Conservation (phyloP, 2,113 vertebrate genomes). For the Phodopus roborovskii region DNA sequence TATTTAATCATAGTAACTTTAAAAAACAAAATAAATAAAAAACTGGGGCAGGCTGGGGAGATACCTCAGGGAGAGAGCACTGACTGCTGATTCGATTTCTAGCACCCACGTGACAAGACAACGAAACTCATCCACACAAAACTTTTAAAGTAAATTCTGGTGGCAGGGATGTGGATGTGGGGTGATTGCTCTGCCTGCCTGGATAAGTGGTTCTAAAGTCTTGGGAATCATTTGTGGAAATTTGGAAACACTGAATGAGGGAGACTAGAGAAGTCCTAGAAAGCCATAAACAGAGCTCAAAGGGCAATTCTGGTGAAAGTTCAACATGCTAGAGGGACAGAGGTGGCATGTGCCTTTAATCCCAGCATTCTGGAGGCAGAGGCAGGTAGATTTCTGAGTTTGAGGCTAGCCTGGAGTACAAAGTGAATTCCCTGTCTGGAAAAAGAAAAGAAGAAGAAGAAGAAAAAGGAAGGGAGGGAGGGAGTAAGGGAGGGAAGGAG, state of each 20-base stretch:
- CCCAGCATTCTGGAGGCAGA: background rate
- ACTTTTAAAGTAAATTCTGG: background rate
- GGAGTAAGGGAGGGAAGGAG: no score
- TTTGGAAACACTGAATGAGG: background rate
- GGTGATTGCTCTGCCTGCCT: background rate
- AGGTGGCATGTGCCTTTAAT: background rate
- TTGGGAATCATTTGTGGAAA: background rate
- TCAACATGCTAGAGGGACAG: background rate
- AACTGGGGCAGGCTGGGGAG: background rate
- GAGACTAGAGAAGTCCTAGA: background rate
- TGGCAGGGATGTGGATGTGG: no score
- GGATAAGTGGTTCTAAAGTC: background rate
- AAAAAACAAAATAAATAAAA: background rate
- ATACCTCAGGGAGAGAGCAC: background rate
- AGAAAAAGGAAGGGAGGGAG: no score
- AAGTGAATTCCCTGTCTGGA: background rate
- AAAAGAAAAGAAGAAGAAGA: no score
- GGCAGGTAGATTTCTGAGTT: background rate
- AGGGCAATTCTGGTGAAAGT: background rate
- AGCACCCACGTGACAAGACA: background rate
- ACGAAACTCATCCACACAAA: background rate
- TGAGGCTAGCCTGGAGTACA: background rate
- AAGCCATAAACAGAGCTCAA: background rate
- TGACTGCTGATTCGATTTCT: background rate
- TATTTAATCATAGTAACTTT: background rate